phyloP scores from a whole-genome alignment of 2,113 vertebrate genomes.

The Coryphaenoides rupestris region DNA sequence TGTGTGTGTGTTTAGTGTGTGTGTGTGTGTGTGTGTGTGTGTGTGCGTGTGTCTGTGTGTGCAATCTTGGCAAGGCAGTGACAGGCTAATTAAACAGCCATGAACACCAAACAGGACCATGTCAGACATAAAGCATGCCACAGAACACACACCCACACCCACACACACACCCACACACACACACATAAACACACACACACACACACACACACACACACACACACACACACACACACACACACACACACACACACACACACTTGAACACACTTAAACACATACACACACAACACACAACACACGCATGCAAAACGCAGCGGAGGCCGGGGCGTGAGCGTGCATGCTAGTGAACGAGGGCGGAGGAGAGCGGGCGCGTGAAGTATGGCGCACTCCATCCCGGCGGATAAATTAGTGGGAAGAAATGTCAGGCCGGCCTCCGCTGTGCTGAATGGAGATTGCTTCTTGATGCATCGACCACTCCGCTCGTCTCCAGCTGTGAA shows the following conservation, averaged over 20 bases:
- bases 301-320: constrained; percentile 2
- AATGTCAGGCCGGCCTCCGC: neutral
- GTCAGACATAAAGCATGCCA: constrained; percentile 23
- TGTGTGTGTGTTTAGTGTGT: constrained; percentile 23
- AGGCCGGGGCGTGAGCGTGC: neutral
- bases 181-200: neutral
- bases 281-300: neutral
- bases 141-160: neutral
- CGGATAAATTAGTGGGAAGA: neutral
- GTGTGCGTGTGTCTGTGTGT: constrained; percentile 18
- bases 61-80: constrained; percentile 26
- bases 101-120: constrained; percentile 48
- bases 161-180: neutral
- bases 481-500: neutral
- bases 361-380: neutral
- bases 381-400: neutral
- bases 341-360: constrained; percentile 8
- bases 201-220: neutral
- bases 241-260: no score
- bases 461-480: neutral
- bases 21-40: constrained; percentile 34
- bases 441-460: constrained; percentile 1
- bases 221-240: neutral
- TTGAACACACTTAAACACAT: neutral
- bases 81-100: constrained; percentile 51